A percentile compares a stretch with the other conserved stretches of the same genome.
These are phyloP conservation scores for Parnassius mnemosyne DNA, from an alignment of 2,888 invertebrate genomes.

Conservation along the genomic window DNA sequence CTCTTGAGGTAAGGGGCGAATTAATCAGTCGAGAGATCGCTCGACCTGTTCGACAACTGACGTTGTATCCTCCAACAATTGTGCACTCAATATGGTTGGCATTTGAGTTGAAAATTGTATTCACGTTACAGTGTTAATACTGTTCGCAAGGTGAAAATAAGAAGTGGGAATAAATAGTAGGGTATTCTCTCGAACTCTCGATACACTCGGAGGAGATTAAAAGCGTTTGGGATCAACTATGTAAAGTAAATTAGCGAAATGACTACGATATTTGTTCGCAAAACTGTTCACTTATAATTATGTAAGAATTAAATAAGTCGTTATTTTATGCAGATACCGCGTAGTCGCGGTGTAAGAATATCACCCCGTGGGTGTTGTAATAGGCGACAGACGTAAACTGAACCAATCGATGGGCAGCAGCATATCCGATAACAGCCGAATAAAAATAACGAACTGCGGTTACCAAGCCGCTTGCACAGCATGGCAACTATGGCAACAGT, in stretches of 20 bases:
- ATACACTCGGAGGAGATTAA: conserved; percentile 77
- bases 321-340: no score
- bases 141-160: conserved; percentile 73
- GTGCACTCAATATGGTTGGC: conserved; percentile 41
- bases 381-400: no score
- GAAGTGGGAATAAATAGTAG: conserved; percentile 75
- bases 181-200: conserved; percentile 54
- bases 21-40: conserved; percentile 74
- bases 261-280: conserved; percentile 48
- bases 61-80: conserved; percentile 41
- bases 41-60: conserved; percentile 59
- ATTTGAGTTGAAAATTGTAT: conserved; percentile 47
- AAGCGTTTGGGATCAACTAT: conserved; percentile 62
- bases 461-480: no score
- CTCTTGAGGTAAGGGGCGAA: conserved; percentile 77
- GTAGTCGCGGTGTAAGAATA: no score
- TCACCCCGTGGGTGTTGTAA: no score
- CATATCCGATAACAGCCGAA: no score
- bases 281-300: conserved; percentile 26
- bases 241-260: conserved; percentile 66
- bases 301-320: conserved; percentile 3
- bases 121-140: conserved; percentile 53
- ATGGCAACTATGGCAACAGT: no score
- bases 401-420: no score
- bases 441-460: no score